These are phyloP conservation scores for Aphodius granarius DNA, from an alignment of 2,888 invertebrate species.

Conservation along the genomic window DNA sequence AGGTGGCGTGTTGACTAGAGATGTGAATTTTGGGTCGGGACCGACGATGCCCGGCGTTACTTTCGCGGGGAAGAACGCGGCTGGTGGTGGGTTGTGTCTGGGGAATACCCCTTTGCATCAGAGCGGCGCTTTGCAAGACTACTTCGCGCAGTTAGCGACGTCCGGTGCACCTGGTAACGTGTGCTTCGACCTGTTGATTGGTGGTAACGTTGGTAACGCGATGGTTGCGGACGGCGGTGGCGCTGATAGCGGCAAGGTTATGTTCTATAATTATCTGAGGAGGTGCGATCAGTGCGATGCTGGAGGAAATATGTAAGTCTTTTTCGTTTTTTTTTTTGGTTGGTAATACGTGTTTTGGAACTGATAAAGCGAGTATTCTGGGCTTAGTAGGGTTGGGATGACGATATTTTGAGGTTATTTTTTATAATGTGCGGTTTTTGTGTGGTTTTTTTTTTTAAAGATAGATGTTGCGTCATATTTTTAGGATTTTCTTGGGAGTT, in stretches of 20 bases:
- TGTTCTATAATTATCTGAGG: constrained; percentile 16
- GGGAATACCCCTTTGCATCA: constrained; percentile 6
- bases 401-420: too few species aligned
- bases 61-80: neutral
- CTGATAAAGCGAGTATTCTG: too few species aligned
- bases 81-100: neutral
- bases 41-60: neutral
- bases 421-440: too few species aligned
- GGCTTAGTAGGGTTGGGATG: too few species aligned
- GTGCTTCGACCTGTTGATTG: neutral
- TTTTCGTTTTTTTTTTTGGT: neutral
- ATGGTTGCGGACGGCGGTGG: neutral
- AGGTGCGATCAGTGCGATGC: constrained; percentile 16
- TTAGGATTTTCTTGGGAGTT: too few species aligned
- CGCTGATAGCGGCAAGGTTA: neutral
- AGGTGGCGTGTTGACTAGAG: neutral
- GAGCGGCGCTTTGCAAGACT: neutral
- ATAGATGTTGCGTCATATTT: too few species aligned
- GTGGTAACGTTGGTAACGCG: neutral
- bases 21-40: constrained; percentile 16
- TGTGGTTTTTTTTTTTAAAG: too few species aligned
- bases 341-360: too few species aligned
- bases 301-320: constrained; percentile 25
- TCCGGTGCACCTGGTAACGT: neutral
- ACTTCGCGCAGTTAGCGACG: neutral